Conservation (phyloP, 2,888 invertebrate genomes). For the Linhomoeus sp. region DNA sequence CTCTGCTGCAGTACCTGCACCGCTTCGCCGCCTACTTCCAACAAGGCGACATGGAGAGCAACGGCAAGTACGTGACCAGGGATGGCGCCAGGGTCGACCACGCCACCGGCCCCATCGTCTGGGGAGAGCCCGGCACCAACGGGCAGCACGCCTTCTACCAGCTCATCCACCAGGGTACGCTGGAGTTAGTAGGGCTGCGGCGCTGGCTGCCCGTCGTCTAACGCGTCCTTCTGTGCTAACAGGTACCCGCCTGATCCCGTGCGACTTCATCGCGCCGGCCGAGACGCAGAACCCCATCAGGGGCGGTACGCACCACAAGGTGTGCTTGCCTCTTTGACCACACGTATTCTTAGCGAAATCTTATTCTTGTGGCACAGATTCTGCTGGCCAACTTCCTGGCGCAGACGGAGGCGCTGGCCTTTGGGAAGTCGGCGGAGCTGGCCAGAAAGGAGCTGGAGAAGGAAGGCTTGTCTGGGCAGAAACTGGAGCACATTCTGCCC, state of each 20-base stretch:
- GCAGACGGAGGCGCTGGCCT: conserved; percentile 95
- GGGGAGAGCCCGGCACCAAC: conserved; percentile 98
- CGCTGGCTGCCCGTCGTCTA: not conserved
- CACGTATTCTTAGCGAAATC: not conserved
- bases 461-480: conserved; percentile 51
- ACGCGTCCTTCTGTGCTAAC: not conserved
- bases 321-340: conserved; percentile 19
- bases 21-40: conserved; percentile 98
- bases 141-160: conserved; percentile 99
- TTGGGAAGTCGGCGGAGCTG: conserved; percentile 45
- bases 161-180: conserved; percentile 69
- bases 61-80: conserved; percentile 43
- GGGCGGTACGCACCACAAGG: conserved; percentile 64
- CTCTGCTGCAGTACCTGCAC: conserved; percentile 51
- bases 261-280: conserved; percentile 86
- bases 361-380: conserved; percentile 40
- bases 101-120: conserved; percentile 56
- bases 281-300: conserved; percentile 67
- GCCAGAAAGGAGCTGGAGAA: conserved; percentile 59
- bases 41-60: conserved; percentile 53
- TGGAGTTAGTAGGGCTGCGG: too few species aligned
- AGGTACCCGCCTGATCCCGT: conserved; percentile 63
- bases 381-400: conserved; percentile 89
- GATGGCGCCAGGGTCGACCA: conserved; percentile 34
- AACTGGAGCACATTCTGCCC: conserved; percentile 58